phyloP scores from a whole-genome alignment of 2,113 vertebrate genomes.

The Hippocampus comes region DNA sequence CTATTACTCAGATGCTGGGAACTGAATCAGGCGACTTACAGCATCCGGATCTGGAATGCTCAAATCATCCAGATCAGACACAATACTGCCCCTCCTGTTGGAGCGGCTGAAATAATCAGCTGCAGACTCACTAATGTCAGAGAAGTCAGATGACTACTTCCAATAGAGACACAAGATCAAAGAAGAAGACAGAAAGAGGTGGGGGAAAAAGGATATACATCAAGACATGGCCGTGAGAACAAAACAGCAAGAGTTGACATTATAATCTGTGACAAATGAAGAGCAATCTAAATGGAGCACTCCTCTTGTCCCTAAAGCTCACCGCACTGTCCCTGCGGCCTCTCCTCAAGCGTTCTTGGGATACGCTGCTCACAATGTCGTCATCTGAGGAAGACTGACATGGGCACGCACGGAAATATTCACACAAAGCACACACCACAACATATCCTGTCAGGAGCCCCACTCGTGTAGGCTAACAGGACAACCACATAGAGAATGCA shows the following conservation, averaged over 20 bases:
- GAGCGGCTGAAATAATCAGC: conserved; percentile 95
- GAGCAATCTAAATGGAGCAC: background rate
- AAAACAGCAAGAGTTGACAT: background rate
- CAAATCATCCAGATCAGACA: conserved; percentile 86
- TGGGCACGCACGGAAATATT: conserved; percentile 25
- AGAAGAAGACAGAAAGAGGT: conserved; percentile 18
- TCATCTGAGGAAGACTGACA: conserved; percentile 78
- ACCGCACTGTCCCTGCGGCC: conserved; percentile 82
- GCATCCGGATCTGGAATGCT: conserved; percentile 79
- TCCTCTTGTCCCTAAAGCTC: conserved; percentile 62
- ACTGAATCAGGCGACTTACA: conserved; percentile 76
- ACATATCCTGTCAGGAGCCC: conserved; percentile 19
- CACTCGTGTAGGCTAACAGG: conserved; percentile 17
- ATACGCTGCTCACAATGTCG: conserved; percentile 75
- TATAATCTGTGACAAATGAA: conserved; percentile 2
- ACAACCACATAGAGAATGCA: background rate
- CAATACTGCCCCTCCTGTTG: conserved; percentile 86
- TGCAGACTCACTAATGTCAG: conserved; percentile 83
- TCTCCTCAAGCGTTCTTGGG: conserved; percentile 70
- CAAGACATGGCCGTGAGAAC: background rate
- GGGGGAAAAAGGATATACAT: background rate
- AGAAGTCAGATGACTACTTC: conserved; percentile 80
- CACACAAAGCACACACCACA: background rate
- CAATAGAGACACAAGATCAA: conserved; percentile 13
- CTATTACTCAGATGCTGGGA: conserved; percentile 1